Percentiles rank a stretch among this genome's conserved stretches.
Evolutionary conservation across 2,113 vertebrate species (phyloP).

Genomic region (Gopherus flavomarginatus): DNA sequence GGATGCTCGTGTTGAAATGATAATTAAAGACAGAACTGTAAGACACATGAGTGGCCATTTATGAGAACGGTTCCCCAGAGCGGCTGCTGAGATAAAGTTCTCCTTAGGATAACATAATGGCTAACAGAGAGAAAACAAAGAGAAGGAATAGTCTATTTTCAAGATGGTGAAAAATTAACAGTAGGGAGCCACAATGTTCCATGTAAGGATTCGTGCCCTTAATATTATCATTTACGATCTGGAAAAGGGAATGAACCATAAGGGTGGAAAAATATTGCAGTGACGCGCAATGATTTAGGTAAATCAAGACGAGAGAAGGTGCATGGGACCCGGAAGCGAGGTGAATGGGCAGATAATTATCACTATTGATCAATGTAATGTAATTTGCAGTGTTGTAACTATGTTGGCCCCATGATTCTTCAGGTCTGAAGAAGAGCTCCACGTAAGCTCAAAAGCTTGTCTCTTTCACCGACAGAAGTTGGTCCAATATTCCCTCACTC

Average conservation of each 20-base stretch:
- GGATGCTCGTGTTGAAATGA: neutral
- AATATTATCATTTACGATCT: neutral
- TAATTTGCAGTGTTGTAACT: neutral
- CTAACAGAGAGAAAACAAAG: neutral
- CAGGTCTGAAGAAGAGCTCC: neutral
- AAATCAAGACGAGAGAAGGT: neutral
- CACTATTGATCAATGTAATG: neutral
- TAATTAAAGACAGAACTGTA: neutral
- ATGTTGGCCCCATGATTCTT: neutral
- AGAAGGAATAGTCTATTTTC: neutral
- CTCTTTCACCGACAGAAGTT: neutral
- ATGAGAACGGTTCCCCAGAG: neutral
- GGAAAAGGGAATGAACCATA: neutral
- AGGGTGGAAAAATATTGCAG: neutral
- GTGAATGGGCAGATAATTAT: neutral
- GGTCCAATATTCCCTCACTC: neutral
- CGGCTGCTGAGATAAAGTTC: slow-evolving; percentile 1
- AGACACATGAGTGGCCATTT: neutral
- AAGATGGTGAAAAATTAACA: neutral
- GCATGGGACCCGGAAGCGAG: neutral
- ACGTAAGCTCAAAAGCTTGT: neutral
- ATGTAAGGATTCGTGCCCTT: neutral
- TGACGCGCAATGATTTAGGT: neutral
- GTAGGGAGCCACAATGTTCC: neutral
- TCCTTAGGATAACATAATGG: slow-evolving; percentile 17